These are phyloP conservation scores for Amiota minor DNA, from an alignment of 2,888 invertebrate species.

Conservation along the genomic window DNA sequence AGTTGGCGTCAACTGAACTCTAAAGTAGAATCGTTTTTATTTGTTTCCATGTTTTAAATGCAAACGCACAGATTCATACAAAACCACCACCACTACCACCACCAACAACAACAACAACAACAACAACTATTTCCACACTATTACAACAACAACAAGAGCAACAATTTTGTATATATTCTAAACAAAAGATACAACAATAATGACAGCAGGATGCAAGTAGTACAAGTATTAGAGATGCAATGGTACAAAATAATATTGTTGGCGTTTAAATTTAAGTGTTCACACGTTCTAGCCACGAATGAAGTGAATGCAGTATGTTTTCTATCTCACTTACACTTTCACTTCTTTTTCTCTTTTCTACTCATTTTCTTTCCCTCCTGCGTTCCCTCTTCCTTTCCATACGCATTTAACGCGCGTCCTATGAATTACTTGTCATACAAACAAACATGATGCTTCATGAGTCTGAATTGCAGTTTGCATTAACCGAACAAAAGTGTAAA, in stretches of 20 bases:
- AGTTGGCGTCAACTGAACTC: no score
- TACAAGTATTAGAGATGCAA: background rate
- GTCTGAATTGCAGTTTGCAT: slow-evolving; percentile 18
- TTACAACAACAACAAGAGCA: background rate
- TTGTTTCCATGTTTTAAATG: slow-evolving; percentile 23
- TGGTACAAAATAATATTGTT: slow-evolving; percentile 19
- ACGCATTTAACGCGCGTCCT: background rate
- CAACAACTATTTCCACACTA: background rate
- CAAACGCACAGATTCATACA: slow-evolving; percentile 12
- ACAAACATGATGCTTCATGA: background rate
- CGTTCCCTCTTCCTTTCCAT: no score
- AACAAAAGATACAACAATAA: background rate
- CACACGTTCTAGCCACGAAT: slow-evolving; percentile 12
- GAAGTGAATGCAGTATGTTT: background rate
- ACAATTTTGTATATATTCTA: background rate
- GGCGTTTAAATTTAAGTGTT: slow-evolving; percentile 19
- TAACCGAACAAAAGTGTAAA: background rate
- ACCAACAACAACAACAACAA: slow-evolving; percentile 22
- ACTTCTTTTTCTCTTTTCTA: background rate
- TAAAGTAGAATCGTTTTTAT: background rate
- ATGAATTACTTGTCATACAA: slow-evolving; percentile 13
- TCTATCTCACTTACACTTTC: background rate
- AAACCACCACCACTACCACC: background rate
- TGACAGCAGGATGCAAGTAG: background rate
- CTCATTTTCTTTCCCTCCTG: no score